These are phyloP conservation scores for Neoarius graeffei DNA, from an alignment of 2,113 vertebrate genomes.

Conservation along the genomic window DNA sequence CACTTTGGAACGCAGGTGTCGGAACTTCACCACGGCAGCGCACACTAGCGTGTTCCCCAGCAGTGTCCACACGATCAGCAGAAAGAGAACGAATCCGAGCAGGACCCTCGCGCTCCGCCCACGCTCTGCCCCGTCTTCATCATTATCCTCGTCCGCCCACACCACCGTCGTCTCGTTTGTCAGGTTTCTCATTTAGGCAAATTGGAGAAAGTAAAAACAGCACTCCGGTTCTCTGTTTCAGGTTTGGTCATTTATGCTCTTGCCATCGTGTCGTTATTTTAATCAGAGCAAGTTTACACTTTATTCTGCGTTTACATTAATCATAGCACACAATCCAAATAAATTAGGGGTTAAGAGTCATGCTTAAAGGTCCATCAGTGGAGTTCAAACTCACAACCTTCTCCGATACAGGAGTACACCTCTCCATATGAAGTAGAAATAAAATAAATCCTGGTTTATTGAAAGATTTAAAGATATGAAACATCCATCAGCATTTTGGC, in stretches of 20 bases:
- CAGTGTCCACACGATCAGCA: constrained; percentile 78
- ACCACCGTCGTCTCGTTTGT: constrained; percentile 57
- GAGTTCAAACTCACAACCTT: not conserved
- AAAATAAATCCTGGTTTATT: not conserved
- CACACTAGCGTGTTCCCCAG: constrained; percentile 78
- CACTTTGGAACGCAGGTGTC: constrained; percentile 76
- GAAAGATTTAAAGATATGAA: not conserved
- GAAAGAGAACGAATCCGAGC: constrained; percentile 72
- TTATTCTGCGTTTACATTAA: not conserved
- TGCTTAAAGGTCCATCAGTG: not conserved
- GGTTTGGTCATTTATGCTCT: not conserved
- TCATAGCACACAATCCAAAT: not conserved
- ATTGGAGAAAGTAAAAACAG: not conserved
- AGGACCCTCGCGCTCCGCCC: constrained; percentile 63
- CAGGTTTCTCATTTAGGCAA: constrained; percentile 63
- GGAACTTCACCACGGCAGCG: constrained; percentile 71
- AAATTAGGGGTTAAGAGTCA: not conserved
- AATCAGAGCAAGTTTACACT: not conserved
- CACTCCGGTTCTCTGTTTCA: not conserved
- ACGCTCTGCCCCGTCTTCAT: constrained; percentile 13
- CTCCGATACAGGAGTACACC: not conserved
- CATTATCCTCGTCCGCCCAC: constrained; percentile 47
- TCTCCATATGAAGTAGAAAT: not conserved
- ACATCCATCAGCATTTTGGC: not conserved
- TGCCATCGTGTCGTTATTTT: not conserved